Percentiles rank a stretch among this genome's conserved stretches.
Evolutionary conservation across 2,113 vertebrate species (phyloP).

Genomic region (Parotia lawesii): DNA sequence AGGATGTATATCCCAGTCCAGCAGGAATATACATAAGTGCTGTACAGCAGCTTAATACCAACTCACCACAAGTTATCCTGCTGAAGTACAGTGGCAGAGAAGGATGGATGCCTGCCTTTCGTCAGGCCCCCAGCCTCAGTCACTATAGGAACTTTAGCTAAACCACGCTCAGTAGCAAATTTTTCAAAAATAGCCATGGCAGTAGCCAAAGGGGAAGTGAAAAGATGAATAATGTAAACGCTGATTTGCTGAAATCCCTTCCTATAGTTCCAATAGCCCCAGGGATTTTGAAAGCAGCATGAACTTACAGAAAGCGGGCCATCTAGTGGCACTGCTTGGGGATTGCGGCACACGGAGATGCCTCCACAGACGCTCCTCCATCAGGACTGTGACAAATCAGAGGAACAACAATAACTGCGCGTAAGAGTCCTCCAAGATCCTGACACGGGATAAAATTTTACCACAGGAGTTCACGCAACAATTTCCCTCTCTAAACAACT

Average conservation of each 20-base stretch:
- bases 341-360: not conserved
- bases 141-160: not conserved
- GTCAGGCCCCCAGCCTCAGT: not conserved
- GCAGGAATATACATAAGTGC: not conserved
- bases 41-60: not conserved
- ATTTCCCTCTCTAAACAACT: not conserved
- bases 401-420: not conserved
- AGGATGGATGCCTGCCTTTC: not conserved
- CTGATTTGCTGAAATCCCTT: not conserved
- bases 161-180: not conserved
- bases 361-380: not conserved
- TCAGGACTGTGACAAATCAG: fast-evolving
- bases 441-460: not conserved
- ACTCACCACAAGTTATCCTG: not conserved
- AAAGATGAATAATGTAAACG: not conserved
- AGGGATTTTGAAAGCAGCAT: not conserved
- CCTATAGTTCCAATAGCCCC: fast-evolving
- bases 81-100: not conserved
- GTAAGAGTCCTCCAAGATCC: not conserved
- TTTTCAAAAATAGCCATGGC: not conserved
- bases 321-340: not conserved
- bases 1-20: not conserved
- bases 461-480: not conserved
- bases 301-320: not conserved
- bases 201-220: not conserved